Percentiles rank a stretch among this genome's conserved stretches.
phyloP scores from a whole-genome alignment of 1,140 invertebrate species.

The Metopolophium dirhodum region DNA sequence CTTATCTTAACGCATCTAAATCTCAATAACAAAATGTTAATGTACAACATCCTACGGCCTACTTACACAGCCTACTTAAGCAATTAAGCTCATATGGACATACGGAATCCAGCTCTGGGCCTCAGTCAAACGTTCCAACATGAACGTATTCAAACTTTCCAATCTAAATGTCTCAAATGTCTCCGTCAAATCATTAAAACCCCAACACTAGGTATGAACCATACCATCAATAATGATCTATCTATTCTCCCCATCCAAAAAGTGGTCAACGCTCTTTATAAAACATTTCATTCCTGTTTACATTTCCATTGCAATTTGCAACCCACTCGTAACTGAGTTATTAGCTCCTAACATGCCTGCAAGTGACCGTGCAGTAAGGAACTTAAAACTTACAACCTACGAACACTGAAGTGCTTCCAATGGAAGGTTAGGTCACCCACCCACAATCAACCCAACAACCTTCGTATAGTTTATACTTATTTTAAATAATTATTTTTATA shows the following conservation, averaged over 20 bases:
- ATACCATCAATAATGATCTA: not conserved
- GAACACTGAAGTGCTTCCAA: not conserved
- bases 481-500: not conserved
- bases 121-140: too few relatives aligned
- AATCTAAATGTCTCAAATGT: too few relatives aligned
- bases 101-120: not conserved
- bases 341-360: not conserved
- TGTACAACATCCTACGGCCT: too few relatives aligned
- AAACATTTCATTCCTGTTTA: not conserved
- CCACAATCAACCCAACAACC: not conserved
- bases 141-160: too few relatives aligned
- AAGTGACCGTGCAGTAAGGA: too few relatives aligned
- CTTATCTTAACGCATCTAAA: too few relatives aligned
- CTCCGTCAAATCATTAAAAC: too few relatives aligned
- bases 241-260: too few relatives aligned
- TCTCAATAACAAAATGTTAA: too few relatives aligned
- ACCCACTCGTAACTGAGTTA: not conserved
- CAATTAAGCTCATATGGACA: too few relatives aligned
- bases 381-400: not conserved
- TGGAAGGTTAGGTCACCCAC: not conserved
- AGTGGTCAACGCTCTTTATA: not conserved
- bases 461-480: not conserved
- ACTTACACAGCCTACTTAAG: too few relatives aligned
- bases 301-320: not conserved
- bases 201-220: not conserved